These are phyloP conservation scores for Sparus aurata DNA, from an alignment of 2,797 vertebrate genomes.

Conservation along the genomic window DNA sequence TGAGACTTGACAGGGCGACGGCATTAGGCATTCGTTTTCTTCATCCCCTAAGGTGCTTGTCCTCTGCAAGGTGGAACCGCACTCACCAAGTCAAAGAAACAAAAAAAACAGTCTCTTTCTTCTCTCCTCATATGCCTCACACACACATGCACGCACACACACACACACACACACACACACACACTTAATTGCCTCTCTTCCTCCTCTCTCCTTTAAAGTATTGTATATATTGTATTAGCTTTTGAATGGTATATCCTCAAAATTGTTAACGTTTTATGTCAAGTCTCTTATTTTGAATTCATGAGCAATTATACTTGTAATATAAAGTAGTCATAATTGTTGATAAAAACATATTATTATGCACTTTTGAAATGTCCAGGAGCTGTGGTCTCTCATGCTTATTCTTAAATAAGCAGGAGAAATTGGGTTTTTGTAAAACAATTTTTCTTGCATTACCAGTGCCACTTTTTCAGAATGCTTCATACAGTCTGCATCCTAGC, in stretches of 20 bases:
- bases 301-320: background rate
- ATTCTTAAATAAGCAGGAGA: no score
- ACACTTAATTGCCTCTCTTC: no score
- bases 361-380: no score
- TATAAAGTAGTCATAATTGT: no score
- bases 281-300: background rate
- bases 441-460: no score
- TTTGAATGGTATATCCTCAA: background rate
- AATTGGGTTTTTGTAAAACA: no score
- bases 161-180: no score
- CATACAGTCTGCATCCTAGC: no score
- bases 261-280: background rate
- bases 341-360: no score
- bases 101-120: conserved; percentile 49
- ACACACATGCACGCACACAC: no score
- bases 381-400: no score
- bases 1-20: conserved; percentile 74
- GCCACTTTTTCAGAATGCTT: no score
- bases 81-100: conserved; percentile 58
- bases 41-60: conserved; percentile 74
- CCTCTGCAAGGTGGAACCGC: conserved; percentile 74
- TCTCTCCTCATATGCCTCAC: background rate
- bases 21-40: conserved; percentile 79
- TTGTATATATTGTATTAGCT: conserved; percentile 12
- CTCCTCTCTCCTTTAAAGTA: background rate